Conservation (phyloP, 92 coral and sea anemone species). For the Chrysogorgia sp. region DNA sequence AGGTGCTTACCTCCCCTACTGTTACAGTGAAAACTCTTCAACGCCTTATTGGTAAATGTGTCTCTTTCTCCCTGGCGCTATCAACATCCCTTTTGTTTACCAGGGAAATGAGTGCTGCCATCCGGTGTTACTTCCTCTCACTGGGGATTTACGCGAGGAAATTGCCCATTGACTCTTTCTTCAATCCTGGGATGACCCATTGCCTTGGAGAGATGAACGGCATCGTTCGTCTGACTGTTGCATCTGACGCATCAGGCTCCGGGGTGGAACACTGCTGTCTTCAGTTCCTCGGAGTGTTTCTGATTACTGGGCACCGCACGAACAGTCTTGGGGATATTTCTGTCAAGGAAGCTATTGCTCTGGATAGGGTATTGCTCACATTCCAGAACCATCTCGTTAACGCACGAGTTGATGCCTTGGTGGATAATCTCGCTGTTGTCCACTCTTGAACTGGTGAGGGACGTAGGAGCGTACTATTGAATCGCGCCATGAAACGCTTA, state of each 20-base stretch:
- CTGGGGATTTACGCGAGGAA: no score
- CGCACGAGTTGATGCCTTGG: constrained; percentile 44
- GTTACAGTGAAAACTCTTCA: no score
- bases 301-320: constrained; percentile 43
- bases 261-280: constrained; percentile 9
- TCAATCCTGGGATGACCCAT: no score
- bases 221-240: no score
- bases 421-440: constrained; percentile 25
- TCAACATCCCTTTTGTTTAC: no score
- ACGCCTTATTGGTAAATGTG: no score
- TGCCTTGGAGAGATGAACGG: no score
- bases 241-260: not conserved
- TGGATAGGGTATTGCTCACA: constrained; percentile 31
- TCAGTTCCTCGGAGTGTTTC: constrained; percentile 21
- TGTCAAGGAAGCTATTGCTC: constrained; percentile 41
- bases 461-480: constrained; percentile 18
- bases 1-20: no score
- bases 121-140: no score
- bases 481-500: constrained; percentile 17
- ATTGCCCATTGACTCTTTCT: no score
- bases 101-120: no score
- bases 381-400: constrained; percentile 19
- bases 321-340: constrained; percentile 46
- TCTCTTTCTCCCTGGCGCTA: no score
- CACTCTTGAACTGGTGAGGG: constrained; percentile 30